These are phyloP conservation scores for Varanus komodoensis DNA, from an alignment of 2,113 vertebrate species.

Conservation along the genomic window DNA sequence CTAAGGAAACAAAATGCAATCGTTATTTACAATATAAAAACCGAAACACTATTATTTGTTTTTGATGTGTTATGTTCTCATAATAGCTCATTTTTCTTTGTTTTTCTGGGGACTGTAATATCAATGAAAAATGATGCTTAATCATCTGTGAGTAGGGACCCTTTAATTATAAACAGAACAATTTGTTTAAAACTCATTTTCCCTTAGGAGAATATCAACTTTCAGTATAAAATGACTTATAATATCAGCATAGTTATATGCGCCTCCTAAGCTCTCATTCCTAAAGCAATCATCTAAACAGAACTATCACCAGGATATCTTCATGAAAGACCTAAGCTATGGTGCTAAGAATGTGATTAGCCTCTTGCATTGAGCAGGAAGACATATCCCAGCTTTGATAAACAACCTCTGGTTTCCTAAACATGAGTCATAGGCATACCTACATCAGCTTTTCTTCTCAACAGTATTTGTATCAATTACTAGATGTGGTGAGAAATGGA, in stretches of 20 bases:
- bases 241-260: conserved; percentile 12
- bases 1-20: conserved; percentile 60
- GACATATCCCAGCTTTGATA: neutral
- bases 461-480: neutral
- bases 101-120: conserved; percentile 46
- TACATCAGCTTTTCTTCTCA: neutral
- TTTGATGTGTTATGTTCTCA: conserved; percentile 61
- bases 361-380: neutral
- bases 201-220: conserved; percentile 65
- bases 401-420: neutral
- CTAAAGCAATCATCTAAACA: conserved; percentile 51
- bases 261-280: conserved; percentile 14
- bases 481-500: neutral
- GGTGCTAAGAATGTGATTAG: neutral
- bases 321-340: neutral
- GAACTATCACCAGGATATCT: conserved; percentile 24
- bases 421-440: neutral
- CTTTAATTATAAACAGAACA: conserved; percentile 61
- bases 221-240: neutral
- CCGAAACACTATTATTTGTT: conserved; percentile 55
- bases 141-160: conserved; percentile 59
- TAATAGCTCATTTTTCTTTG: conserved; percentile 68
- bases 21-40: conserved; percentile 42
- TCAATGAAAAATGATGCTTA: conserved; percentile 71
- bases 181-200: conserved; percentile 59